Conservation (phyloP, 2,797 vertebrate genomes). For the Uromys caudimaculatus region DNA sequence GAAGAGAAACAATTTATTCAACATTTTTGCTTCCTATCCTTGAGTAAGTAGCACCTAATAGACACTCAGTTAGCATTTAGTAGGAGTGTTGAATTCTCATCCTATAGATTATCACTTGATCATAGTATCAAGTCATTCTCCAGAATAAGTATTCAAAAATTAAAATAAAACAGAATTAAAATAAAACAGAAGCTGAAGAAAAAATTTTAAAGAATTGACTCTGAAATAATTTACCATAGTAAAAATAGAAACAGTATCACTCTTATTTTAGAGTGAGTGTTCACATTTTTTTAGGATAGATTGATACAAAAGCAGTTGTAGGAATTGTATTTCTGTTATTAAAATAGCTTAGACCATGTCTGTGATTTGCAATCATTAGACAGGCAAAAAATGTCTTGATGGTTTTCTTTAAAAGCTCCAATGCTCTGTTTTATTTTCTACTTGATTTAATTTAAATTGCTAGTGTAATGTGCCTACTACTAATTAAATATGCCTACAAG, state of each 20-base stretch:
- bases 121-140: constrained; percentile 18
- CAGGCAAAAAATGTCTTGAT: background rate
- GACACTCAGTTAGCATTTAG: background rate
- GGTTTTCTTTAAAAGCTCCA: background rate
- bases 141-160: constrained; percentile 45
- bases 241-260: constrained; percentile 26
- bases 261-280: constrained; percentile 65
- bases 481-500: constrained; percentile 56
- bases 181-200: constrained; percentile 19
- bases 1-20: background rate
- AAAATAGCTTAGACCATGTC: background rate
- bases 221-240: constrained; percentile 6
- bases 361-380: background rate
- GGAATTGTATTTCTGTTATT: background rate
- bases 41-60: background rate
- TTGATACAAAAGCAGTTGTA: constrained; percentile 36
- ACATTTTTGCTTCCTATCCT: background rate
- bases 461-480: constrained; percentile 5
- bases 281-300: constrained; percentile 49
- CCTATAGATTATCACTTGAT: constrained; percentile 30
- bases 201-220: constrained; percentile 15
- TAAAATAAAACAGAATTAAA: constrained; percentile 41
- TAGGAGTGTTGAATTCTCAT: constrained; percentile 31
- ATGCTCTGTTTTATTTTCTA: background rate
- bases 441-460: constrained; percentile 23